phyloP scores from a whole-genome alignment of 1,140 invertebrate genomes.

The Zaprionus ghesquierei region DNA sequence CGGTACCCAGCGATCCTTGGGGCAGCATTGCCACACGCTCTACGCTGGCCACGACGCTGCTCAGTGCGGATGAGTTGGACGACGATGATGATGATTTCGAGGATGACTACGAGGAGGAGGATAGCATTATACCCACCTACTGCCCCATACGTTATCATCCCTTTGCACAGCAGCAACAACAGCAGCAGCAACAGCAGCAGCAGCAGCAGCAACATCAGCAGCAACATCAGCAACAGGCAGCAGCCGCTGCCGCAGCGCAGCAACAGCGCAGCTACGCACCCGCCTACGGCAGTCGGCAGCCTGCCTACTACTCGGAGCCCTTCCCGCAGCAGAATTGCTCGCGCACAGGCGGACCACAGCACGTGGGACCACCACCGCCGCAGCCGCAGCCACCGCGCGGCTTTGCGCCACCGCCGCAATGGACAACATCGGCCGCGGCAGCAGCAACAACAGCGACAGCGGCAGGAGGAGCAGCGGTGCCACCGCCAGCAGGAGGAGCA shows the following conservation, averaged over 20 bases:
- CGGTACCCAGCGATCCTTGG: constrained; percentile 84
- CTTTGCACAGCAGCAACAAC: constrained; percentile 59
- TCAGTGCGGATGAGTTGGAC: constrained; percentile 83
- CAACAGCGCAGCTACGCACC: constrained; percentile 55
- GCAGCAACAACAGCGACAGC: constrained; percentile 24
- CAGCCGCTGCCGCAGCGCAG: constrained; percentile 40
- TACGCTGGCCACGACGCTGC: constrained; percentile 83
- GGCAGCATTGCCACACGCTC: constrained; percentile 83
- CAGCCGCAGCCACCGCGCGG: constrained; percentile 35
- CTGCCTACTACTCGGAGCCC: constrained; percentile 82
- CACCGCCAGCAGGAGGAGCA: constrained; percentile 21
- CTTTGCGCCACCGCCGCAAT: constrained; percentile 61
- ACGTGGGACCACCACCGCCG: constrained; percentile 58
- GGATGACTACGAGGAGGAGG: constrained; percentile 84
- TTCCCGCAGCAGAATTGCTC: constrained; percentile 82
- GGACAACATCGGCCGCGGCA: constrained; percentile 48
- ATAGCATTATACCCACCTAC: constrained; percentile 82
- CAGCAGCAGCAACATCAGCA: constrained; percentile 58
- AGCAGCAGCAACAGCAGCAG: constrained; percentile 43
- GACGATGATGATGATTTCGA: constrained; percentile 85
- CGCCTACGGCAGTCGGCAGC: constrained; percentile 67
- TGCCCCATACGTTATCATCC: constrained; percentile 76
- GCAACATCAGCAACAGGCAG: constrained; percentile 45
- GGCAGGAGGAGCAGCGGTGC: constrained; percentile 15
- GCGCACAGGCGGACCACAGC: constrained; percentile 73